phyloP scores from a whole-genome alignment of 2,888 invertebrate species.

The Meghimatium bilineatum region DNA sequence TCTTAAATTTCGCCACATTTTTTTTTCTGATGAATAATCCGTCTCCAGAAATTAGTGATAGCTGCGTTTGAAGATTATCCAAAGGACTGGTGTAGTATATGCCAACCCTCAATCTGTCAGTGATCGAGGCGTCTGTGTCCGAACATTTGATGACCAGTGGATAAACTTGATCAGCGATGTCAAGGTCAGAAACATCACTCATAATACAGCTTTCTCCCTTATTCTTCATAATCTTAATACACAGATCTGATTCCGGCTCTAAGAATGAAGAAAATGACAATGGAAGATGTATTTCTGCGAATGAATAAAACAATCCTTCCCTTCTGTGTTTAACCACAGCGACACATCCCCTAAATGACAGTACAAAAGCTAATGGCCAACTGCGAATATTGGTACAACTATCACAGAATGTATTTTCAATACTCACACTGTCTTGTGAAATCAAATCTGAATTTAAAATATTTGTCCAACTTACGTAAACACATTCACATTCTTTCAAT shows the following conservation, averaged over 20 bases:
- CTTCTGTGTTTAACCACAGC: background rate
- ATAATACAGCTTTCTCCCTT: background rate
- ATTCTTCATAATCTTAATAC: background rate
- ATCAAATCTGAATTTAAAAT: background rate
- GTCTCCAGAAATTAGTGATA: slow-evolving; percentile 31
- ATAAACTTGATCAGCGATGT: background rate
- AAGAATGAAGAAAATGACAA: background rate
- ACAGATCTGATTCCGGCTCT: background rate
- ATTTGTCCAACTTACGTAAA: background rate
- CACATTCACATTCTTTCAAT: background rate
- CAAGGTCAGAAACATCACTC: background rate
- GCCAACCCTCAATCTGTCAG: background rate
- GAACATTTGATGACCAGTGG: background rate
- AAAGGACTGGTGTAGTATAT: background rate
- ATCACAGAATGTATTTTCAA: background rate
- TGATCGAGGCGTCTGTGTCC: background rate
- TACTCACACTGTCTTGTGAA: slow-evolving; percentile 10
- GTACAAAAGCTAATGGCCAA: background rate
- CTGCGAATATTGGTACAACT: background rate
- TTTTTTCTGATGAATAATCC: too few relatives aligned
- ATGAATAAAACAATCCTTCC: background rate
- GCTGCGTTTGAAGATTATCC: slow-evolving; percentile 44
- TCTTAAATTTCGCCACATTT: background rate
- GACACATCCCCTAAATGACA: background rate
- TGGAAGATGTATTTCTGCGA: too few relatives aligned